Percentiles rank a stretch among this genome's conserved stretches.
These are phyloP conservation scores for Lacanobia wlatinum DNA, from an alignment of 2,888 invertebrate genomes.

Conservation along the genomic window DNA sequence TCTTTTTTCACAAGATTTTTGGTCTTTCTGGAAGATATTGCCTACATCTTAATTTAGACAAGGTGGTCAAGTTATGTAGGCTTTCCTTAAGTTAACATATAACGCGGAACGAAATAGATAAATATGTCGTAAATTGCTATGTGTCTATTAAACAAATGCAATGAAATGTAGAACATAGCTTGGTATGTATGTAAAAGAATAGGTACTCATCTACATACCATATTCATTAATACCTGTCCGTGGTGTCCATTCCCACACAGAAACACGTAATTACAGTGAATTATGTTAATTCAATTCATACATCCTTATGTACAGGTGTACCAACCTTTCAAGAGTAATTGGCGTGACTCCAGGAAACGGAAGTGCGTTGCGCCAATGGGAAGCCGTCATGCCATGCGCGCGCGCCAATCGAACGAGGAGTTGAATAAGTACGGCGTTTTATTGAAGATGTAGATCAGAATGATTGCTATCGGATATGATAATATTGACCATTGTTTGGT, in stretches of 20 bases:
- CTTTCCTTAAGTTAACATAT: too few species aligned
- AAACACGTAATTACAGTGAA: slow-evolving; percentile 46
- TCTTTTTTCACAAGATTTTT: too few species aligned
- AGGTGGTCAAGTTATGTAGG: too few species aligned
- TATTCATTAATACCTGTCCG: slow-evolving; percentile 24
- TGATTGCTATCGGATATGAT: slow-evolving; percentile 16
- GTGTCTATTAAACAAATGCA: neutral
- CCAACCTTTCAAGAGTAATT: slow-evolving; percentile 79
- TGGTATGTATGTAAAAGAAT: neutral
- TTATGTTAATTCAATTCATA: slow-evolving; percentile 67
- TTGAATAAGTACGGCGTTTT: slow-evolving; percentile 43
- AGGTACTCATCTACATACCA: slow-evolving; percentile 7
- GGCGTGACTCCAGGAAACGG: slow-evolving; percentile 86
- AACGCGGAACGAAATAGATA: neutral
- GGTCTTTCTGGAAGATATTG: too few species aligned
- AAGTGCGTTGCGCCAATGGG: slow-evolving; percentile 81
- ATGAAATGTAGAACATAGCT: neutral
- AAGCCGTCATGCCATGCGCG: slow-evolving; percentile 80
- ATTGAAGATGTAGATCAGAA: slow-evolving; percentile 52
- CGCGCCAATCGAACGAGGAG: slow-evolving; percentile 68
- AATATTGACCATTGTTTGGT: neutral
- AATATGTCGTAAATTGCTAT: neutral
- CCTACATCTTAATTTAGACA: too few species aligned
- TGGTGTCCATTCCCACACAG: slow-evolving; percentile 28
- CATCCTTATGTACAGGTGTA: slow-evolving; percentile 81